Evolutionary conservation across 2,888 invertebrate genomes (phyloP).

Genomic region (Drosophila macrospina): DNA sequence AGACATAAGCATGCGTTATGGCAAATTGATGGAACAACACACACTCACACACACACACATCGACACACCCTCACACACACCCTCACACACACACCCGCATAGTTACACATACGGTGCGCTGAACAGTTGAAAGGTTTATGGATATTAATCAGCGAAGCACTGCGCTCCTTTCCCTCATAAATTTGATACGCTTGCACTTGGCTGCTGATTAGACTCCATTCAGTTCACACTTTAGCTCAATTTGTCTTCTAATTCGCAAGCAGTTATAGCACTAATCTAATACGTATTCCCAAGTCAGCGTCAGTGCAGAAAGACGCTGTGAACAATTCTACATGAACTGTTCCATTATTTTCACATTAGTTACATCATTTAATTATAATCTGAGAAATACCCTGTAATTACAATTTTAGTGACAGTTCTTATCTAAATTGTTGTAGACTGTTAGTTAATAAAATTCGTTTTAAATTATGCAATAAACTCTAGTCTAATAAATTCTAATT

Average conservation of each 20-base stretch:
- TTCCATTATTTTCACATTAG: background rate
- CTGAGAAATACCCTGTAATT: background rate
- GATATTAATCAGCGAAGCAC: constrained; percentile 14
- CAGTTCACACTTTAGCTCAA: background rate
- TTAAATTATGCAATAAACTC: no score
- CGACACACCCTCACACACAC: background rate
- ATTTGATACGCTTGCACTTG: background rate
- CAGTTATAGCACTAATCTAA: background rate
- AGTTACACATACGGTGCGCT: background rate
- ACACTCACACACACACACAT: constrained; percentile 12
- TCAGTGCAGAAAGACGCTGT: background rate
- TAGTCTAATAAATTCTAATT: no score
- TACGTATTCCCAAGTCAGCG: background rate
- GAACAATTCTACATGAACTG: background rate
- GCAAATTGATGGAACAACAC: constrained; percentile 60
- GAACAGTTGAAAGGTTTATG: constrained; percentile 11
- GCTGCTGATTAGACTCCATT: constrained; percentile 7
- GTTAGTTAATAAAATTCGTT: no score
- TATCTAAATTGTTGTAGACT: no score
- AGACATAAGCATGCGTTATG: constrained; percentile 54
- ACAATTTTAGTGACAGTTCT: background rate
- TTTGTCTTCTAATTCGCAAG: background rate
- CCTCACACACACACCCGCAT: no score
- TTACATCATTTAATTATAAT: background rate
- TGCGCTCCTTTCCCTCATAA: constrained; percentile 1